phyloP scores from a whole-genome alignment of 2,113 vertebrate species.

The Bubalus kerabau region DNA sequence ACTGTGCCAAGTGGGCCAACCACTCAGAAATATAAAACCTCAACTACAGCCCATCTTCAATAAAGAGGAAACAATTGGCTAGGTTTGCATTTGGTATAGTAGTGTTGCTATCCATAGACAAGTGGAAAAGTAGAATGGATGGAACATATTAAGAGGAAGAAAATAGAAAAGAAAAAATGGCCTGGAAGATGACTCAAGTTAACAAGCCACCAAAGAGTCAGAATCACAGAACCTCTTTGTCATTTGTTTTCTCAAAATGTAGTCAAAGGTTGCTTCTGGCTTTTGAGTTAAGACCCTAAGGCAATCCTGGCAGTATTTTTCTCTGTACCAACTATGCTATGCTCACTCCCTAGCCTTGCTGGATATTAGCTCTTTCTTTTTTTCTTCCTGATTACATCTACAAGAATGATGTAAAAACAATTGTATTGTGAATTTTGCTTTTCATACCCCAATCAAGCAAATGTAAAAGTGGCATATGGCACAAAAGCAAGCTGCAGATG shows the following conservation, averaged over 20 bases:
- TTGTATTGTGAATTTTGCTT: slow-evolving; percentile 53
- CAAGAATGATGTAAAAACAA: slow-evolving; percentile 53
- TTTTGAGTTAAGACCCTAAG: not conserved
- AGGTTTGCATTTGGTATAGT: not conserved
- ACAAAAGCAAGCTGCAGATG: slow-evolving; percentile 69
- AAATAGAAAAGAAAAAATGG: not conserved
- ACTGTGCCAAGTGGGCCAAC: not conserved
- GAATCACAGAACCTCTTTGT: not conserved
- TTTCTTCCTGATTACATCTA: slow-evolving; percentile 31
- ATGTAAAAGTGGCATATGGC: slow-evolving; percentile 73
- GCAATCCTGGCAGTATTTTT: not conserved
- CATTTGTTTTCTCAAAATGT: not conserved
- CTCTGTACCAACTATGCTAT: not conserved
- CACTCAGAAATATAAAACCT: not conserved
- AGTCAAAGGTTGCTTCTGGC: not conserved
- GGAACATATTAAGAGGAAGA: not conserved
- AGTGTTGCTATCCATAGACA: not conserved
- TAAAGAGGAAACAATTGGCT: not conserved
- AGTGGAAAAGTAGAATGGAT: not conserved
- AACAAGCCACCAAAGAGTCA: not conserved
- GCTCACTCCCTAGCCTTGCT: not conserved
- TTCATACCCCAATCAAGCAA: slow-evolving; percentile 45
- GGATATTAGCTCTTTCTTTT: not conserved
- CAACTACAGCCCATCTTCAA: not conserved
- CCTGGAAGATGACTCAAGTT: not conserved